Base-by-base conservation (phyloP, 1,140 invertebrate species). In the Megalonaias nervosa region DNA sequence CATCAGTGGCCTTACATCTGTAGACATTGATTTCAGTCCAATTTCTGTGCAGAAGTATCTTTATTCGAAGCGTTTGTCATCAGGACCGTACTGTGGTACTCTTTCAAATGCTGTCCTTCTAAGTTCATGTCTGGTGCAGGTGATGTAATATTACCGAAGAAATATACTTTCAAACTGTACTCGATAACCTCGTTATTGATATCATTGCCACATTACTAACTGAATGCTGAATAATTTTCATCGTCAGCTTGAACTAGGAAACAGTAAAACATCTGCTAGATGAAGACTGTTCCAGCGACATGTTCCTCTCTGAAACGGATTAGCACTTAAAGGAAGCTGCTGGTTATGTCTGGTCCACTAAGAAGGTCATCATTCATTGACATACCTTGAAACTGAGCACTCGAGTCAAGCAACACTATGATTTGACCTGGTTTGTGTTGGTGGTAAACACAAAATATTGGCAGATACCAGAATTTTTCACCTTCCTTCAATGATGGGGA, bases 41-140 rank as follows among this genome's bases (percentile, higher is more conserved):
- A 80, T 75, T 55, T 80, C 81, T 1, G 80, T 77, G 70, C 80
- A 82, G 61, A 82, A 82, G 55, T 80, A 17, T 2, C 68, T 23
- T 11, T 38, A 61, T 3, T 80, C 71, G 23, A 71, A 68, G 17
- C 75, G 55, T 59, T 59, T 66, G 12, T 75, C 68, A 26, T 77
- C 69, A 19, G 48, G 58, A n/a, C 67, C 57, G 17, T 17, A 48
- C 19, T 21, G 17, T 55, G 71, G 60, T 55, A 71, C 75, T 19
- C 1, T 26, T 26, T 26, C 26, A 26, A 26, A 1, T 26, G 26
- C 26, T 26, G 64, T 64, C 48, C 75, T 76, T 9, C 62, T 75
- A 3, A 83, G 68, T 23, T 71, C 58, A 71, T 62, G 65, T 14
- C 67, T 76, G 9, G 67, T 67, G 74, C 74, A 14, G 74, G 74